A percentile compares a stretch with the other conserved stretches of the same genome.
Evolutionary conservation across 2,888 invertebrate species (phyloP).

Genomic region (Bombyx huttoni): DNA sequence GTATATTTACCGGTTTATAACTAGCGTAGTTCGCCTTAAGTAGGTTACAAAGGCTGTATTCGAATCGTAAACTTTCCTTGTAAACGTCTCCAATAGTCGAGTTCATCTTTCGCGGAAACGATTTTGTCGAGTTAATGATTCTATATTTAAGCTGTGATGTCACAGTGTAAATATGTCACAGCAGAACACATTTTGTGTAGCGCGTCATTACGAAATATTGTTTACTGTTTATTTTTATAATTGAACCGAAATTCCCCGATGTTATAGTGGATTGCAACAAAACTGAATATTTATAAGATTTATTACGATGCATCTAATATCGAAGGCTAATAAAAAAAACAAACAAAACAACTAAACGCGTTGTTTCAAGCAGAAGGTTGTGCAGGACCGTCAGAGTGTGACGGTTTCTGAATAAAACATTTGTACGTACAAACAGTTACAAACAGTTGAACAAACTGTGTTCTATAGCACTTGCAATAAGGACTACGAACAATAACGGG

Average conservation of each 20-base stretch:
- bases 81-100: constrained; percentile 11
- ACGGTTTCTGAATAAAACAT: constrained; percentile 45
- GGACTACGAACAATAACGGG: constrained; percentile 19
- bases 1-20: too few species aligned
- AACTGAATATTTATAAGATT: constrained; percentile 1
- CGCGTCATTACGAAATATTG: constrained; percentile 24
- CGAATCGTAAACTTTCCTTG: neutral
- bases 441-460: constrained; percentile 17
- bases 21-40: too few species aligned
- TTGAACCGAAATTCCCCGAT: neutral
- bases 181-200: constrained; percentile 33
- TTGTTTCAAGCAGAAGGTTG: constrained; percentile 22
- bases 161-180: constrained; percentile 21
- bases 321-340: constrained; percentile 41
- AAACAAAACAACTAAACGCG: constrained; percentile 35
- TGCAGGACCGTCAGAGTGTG: constrained; percentile 24
- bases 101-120: constrained; percentile 14
- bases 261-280: neutral
- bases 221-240: constrained; percentile 6
- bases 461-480: constrained; percentile 19
- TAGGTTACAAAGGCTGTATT: neutral
- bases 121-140: constrained; percentile 37
- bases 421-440: constrained; percentile 45
- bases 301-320: constrained; percentile 4
- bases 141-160: constrained; percentile 50